A percentile compares a stretch with the other conserved stretches of the same genome.
Conservation (phyloP, 2,113 vertebrate species). For the Oncorhynchus mykiss region DNA sequence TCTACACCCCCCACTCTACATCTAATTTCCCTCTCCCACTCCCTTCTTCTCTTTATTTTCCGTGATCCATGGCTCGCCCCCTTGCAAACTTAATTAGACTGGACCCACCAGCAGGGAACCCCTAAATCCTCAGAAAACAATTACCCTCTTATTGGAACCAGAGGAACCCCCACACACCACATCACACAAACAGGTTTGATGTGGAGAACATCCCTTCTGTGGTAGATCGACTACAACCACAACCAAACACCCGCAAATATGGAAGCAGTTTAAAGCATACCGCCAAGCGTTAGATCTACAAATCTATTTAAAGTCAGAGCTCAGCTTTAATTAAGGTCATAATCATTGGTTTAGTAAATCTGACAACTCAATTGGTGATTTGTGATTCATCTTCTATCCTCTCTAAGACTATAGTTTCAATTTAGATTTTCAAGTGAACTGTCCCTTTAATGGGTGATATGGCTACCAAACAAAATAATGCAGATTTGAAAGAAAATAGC, state of each 20-base stretch:
- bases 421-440: background rate
- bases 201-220: background rate
- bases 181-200: background rate
- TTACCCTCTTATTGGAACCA: constrained; percentile 28
- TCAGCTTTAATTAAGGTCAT: background rate
- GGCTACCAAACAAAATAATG: background rate
- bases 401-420: background rate
- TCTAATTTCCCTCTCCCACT: background rate
- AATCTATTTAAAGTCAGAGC: background rate
- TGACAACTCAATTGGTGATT: background rate
- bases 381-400: background rate
- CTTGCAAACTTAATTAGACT: constrained; percentile 23
- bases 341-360: too few relatives aligned
- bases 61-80: background rate
- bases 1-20: too few relatives aligned
- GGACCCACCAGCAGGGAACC: background rate
- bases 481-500: background rate
- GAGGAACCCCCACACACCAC: constrained; percentile 6
- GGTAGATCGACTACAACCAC: background rate
- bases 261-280: background rate
- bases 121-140: constrained; percentile 29
- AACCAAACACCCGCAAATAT: background rate
- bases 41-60: background rate
- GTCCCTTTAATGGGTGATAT: background rate
- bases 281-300: background rate